Evolutionary conservation across 2,888 invertebrate genomes (phyloP), one percentile per base, ranked within the genome.

Genomic region (Trachelus tabidus): DNA sequence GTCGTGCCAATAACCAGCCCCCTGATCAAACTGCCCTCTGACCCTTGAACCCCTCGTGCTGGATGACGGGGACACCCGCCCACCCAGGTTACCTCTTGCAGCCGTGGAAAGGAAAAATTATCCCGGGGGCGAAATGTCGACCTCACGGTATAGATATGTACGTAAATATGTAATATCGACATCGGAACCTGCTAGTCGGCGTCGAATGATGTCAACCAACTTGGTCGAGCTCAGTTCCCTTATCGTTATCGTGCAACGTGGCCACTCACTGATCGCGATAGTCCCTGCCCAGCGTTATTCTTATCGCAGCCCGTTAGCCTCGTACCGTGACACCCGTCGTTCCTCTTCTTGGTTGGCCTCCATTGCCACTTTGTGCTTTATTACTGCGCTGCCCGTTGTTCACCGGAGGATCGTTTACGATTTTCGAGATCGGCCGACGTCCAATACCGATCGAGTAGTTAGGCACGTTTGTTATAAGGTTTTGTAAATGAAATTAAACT

Each of bases 231-330:
- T 31, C 86, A 87, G 88, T 87, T 89, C 87, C 87, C 87, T 88
- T 88, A 88, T 89, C 88, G 88, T 89, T 88, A 89, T 89, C 88
- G 87, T 83, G 81, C 87, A 86, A 85, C 87, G 88, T 87, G 88
- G 88, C 87, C 88, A 86, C 86, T 86, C 86, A 84, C 85, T 86
- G 88, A 89, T 89, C 88, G 86, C 85, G 89, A 89, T 89, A 88
- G 86, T 86, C 83, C 83, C 86, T 87, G 85, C 87, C 88, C 88
- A 85, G 86, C 76, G 76, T 68, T 56, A 33, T 84, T 87, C 88
- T 89, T 88, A 88, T 88, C 88, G 83, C 84, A 82, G 84, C 82
- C 83, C 85, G 85, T 85, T 85, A 83, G 84, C 85, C 85, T 84
- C 83, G 83, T 84, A 80, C 84, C 82, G 77, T 77, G 79, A 82